phyloP scores from a whole-genome alignment of 1,140 invertebrate genomes.

The Linepithema humile region DNA sequence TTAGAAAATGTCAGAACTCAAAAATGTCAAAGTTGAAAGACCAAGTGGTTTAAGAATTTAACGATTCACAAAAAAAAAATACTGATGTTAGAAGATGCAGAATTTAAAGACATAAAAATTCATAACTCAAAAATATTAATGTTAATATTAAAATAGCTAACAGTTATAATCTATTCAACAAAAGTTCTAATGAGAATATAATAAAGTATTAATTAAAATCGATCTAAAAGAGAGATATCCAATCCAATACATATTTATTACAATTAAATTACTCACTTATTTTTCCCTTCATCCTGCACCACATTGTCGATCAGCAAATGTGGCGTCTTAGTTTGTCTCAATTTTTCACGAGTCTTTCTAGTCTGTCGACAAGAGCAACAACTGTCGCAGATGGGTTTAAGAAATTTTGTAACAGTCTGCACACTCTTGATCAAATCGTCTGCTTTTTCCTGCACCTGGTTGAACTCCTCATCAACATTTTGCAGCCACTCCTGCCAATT shows the following conservation, averaged over 20 bases:
- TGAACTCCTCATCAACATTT: constrained; percentile 71
- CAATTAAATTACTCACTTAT: constrained; percentile 48
- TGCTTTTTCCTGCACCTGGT: constrained; percentile 63
- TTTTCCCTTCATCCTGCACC: constrained; percentile 60
- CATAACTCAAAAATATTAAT: background rate
- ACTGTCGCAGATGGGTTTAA: constrained; percentile 69
- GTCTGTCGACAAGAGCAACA: constrained; percentile 78
- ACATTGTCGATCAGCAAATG: constrained; percentile 66
- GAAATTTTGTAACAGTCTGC: constrained; percentile 59
- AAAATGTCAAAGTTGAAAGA: background rate
- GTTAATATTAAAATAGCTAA: background rate
- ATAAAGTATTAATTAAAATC: no score
- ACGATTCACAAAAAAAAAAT: background rate
- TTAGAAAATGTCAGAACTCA: background rate
- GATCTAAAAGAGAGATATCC: no score
- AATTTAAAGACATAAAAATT: background rate
- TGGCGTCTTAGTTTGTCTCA: constrained; percentile 64
- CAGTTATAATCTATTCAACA: background rate
- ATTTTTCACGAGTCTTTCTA: constrained; percentile 64
- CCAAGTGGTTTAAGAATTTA: background rate
- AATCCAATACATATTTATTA: no score
- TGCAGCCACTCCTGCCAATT: constrained; percentile 76
- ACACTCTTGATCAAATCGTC: constrained; percentile 72
- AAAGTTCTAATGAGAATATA: no score
- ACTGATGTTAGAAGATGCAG: background rate